A percentile compares a stretch with the other conserved stretches of the same genome.
These are phyloP conservation scores for Neomonachus schauinslandi DNA, from an alignment of 2,113 vertebrate species.

Conservation along the genomic window DNA sequence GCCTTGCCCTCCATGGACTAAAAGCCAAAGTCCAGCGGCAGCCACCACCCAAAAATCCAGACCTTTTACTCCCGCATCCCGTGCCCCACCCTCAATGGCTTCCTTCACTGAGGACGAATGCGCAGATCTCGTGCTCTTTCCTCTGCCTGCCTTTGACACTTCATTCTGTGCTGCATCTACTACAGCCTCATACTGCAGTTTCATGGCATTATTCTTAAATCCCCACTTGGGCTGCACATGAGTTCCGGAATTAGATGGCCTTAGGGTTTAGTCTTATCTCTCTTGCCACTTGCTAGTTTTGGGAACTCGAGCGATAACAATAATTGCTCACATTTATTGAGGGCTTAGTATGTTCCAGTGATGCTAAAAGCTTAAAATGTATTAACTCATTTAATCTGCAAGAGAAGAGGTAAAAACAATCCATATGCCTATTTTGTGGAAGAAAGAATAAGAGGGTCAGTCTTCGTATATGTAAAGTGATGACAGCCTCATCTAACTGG, in stretches of 20 bases:
- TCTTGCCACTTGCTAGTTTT: not conserved
- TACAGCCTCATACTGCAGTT: not conserved
- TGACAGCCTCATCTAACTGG: not conserved
- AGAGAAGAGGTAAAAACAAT: not conserved
- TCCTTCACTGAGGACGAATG: not conserved
- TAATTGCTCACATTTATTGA: not conserved
- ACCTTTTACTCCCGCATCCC: not conserved
- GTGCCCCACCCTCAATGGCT: not conserved
- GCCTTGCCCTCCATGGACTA: not conserved
- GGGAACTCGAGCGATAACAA: not conserved
- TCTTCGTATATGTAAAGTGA: not conserved
- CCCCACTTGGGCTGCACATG: not conserved
- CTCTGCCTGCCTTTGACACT: not conserved
- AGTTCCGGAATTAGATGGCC: not conserved
- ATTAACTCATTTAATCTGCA: not conserved
- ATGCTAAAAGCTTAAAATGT: not conserved
- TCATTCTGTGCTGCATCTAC: not conserved
- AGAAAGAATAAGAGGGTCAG: not conserved
- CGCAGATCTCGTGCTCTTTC: not conserved
- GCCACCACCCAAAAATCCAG: slow-evolving; percentile 66
- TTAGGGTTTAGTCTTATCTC: not conserved
- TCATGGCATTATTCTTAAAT: not conserved
- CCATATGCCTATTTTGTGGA: not conserved
- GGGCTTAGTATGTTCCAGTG: not conserved
- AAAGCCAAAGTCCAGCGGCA: slow-evolving; percentile 39